phyloP scores from a whole-genome alignment of 2,888 invertebrate species.

The Agrochola lychnidis region DNA sequence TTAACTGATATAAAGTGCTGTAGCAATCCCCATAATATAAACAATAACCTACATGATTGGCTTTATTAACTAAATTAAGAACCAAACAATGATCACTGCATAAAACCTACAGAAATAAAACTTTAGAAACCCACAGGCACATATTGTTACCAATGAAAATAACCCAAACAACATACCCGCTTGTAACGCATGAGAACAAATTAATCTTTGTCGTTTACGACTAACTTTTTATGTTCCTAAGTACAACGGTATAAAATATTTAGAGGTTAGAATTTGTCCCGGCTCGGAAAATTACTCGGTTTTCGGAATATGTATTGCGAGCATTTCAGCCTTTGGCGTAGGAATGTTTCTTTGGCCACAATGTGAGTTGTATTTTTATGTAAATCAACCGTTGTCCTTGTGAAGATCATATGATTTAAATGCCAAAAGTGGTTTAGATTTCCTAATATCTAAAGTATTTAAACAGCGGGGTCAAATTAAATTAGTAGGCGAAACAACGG shows the following conservation, averaged over 20 bases:
- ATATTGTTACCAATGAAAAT: conserved; percentile 53
- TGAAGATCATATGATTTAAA: background rate
- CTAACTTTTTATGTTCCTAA: conserved; percentile 41
- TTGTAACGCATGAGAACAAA: conserved; percentile 47
- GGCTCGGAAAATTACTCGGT: conserved; percentile 34
- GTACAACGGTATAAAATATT: conserved; percentile 50
- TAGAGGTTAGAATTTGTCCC: conserved; percentile 45
- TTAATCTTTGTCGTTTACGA: conserved; percentile 59
- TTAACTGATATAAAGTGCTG: background rate
- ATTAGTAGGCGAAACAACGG: too few species aligned
- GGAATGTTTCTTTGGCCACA: conserved; percentile 39
- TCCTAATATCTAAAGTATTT: too few species aligned
- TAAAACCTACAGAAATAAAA: background rate
- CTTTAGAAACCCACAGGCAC: conserved; percentile 4
- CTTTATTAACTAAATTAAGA: background rate
- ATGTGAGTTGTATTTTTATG: conserved; percentile 16
- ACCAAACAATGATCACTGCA: background rate
- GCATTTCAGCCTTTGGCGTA: conserved; percentile 14
- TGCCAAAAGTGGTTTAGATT: background rate
- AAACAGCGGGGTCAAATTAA: too few species aligned
- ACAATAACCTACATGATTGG: background rate
- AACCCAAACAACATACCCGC: conserved; percentile 34
- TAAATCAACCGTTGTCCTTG: background rate
- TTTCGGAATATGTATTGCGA: conserved; percentile 31
- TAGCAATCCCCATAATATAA: too few species aligned